Evolutionary conservation across 2,888 invertebrate species (phyloP).

Genomic region (Scotopteryx bipunctaria): DNA sequence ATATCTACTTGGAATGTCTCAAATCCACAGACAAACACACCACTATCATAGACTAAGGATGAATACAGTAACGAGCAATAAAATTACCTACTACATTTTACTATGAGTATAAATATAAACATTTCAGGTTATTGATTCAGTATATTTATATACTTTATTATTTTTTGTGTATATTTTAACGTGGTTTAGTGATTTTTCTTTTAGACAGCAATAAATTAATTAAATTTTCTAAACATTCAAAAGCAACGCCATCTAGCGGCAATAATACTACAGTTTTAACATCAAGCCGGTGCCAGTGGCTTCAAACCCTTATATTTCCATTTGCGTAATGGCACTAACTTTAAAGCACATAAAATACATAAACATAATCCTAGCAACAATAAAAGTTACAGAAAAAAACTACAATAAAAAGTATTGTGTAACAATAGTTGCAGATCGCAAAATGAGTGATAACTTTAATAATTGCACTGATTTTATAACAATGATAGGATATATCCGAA

Average conservation of each 20-base stretch:
- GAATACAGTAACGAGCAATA: constrained; percentile 25
- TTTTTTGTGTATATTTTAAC: no score
- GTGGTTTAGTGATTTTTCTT: background rate
- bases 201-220: constrained; percentile 8
- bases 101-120: constrained; percentile 14
- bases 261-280: constrained; percentile 13
- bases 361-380: constrained; percentile 14
- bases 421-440: constrained; percentile 30
- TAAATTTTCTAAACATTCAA: constrained; percentile 8
- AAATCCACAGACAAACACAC: constrained; percentile 17
- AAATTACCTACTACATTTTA: constrained; percentile 15
- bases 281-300: constrained; percentile 11
- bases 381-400: constrained; percentile 8
- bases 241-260: constrained; percentile 9
- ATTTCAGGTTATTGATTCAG: constrained; percentile 21
- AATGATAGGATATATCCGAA: constrained; percentile 10
- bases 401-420: constrained; percentile 13
- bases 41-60: constrained; percentile 11
- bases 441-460: constrained; percentile 24
- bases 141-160: constrained; percentile 15
- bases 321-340: constrained; percentile 23
- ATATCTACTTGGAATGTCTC: constrained; percentile 44
- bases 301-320: constrained; percentile 1
- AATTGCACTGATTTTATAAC: constrained; percentile 35
- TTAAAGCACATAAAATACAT: constrained; percentile 23